Percentiles rank a stretch among this genome's conserved stretches.
Evolutionary conservation across 1,140 invertebrate species (phyloP).

Genomic region (Aradophagus sp.): DNA sequence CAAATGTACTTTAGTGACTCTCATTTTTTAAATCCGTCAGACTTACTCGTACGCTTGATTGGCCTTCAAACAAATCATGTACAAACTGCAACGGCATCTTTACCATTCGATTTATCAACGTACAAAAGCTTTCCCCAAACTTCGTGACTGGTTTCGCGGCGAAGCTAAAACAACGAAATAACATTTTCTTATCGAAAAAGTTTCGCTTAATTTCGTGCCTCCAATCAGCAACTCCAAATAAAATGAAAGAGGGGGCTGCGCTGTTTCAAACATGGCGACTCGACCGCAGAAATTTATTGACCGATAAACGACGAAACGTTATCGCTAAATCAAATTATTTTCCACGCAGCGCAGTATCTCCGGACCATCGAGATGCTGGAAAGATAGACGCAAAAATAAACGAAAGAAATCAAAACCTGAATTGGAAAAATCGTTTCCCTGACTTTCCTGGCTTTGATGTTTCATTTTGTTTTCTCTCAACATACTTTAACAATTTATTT

Average conservation of each 20-base stretch:
- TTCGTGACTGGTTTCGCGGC: constrained; percentile 7
- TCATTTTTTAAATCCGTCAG: too few relatives aligned
- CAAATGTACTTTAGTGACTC: too few relatives aligned
- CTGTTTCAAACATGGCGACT: constrained; percentile 1
- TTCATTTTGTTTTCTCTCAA: too few relatives aligned
- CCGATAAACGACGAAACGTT: constrained; percentile 21
- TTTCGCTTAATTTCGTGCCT: constrained; percentile 19
- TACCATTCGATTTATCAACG: constrained; percentile 13
- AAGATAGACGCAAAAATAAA: neutral
- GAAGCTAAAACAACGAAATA: constrained; percentile 9
- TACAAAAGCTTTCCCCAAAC: constrained; percentile 11
- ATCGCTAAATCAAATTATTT: constrained; percentile 19
- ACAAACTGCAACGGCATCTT: constrained; percentile 18
- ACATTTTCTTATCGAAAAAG: constrained; percentile 26
- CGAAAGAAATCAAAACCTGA: too few relatives aligned
- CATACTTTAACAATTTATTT: too few relatives aligned
- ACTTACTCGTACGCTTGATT: too few relatives aligned
- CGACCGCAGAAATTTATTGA: constrained; percentile 8
- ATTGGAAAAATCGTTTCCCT: too few relatives aligned
- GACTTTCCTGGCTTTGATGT: too few relatives aligned
- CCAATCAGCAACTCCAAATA: constrained; percentile 18
- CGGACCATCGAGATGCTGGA: neutral
- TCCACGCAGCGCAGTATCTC: constrained; percentile 3
- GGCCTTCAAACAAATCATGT: neutral
- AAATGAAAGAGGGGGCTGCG: neutral